Evolutionary conservation across 2,888 invertebrate species (phyloP).

Genomic region (Hymenopus coronatus): DNA sequence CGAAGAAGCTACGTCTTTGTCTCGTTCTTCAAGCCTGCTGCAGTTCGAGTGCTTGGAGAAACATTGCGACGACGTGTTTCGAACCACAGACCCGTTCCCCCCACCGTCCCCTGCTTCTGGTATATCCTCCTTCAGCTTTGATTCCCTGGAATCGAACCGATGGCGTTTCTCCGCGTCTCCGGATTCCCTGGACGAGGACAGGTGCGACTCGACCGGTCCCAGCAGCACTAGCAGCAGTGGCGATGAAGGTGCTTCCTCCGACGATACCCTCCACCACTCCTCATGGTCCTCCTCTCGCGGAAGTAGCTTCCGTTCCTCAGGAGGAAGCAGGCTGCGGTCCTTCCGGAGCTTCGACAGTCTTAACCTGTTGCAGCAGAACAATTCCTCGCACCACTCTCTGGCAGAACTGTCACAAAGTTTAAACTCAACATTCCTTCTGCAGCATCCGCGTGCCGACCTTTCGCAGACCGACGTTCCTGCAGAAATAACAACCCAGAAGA

Average conservation of each 20-base stretch:
- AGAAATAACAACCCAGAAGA: conserved; percentile 36
- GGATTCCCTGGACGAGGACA: conserved; percentile 26
- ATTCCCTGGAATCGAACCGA: conserved; percentile 30
- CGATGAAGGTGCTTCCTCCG: conserved; percentile 35
- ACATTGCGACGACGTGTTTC: conserved; percentile 56
- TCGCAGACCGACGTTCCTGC: not conserved
- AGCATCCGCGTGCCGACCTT: not conserved
- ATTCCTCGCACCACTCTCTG: not conserved
- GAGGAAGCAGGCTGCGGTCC: conserved; percentile 24
- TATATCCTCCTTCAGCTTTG: conserved; percentile 33
- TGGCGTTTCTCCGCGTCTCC: conserved; percentile 27
- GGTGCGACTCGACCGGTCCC: conserved; percentile 28
- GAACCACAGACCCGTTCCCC: conserved; percentile 36
- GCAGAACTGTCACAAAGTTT: conserved; percentile 26
- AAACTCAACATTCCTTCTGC: conserved; percentile 20
- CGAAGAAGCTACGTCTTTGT: conserved; percentile 44
- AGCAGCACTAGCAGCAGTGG: conserved; percentile 35
- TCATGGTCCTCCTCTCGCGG: conserved; percentile 34
- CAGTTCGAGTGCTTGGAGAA: conserved; percentile 82
- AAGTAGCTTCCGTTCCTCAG: conserved; percentile 35
- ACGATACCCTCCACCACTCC: conserved; percentile 36
- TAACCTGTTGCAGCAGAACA: conserved; percentile 43
- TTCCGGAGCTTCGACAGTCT: conserved; percentile 53
- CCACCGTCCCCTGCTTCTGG: conserved; percentile 36
- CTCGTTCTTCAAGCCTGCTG: conserved; percentile 75